Evolutionary conservation across 2,113 vertebrate species (phyloP), one percentile per base, ranked within the genome.

Genomic region (Bos indicus): DNA sequence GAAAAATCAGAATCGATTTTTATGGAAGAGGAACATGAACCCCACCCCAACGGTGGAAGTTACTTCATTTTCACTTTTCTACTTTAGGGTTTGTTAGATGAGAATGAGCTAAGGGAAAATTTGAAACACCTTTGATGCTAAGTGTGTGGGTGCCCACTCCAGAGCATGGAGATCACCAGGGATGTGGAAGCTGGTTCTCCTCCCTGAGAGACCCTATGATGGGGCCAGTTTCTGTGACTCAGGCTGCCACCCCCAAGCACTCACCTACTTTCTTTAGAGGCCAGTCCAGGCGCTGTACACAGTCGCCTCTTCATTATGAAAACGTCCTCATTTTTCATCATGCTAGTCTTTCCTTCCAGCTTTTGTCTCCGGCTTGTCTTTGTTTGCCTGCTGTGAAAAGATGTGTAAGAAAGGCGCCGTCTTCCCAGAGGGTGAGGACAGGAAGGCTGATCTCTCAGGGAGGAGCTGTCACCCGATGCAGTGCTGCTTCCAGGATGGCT

Each of bases 261-360:
- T 71, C 52, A 36, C 52, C 81, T 36, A 2, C 81, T 36, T 36
- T 36, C 81, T 83, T 7, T 0, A 43, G 71, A 23, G 80, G 80
- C 48, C 48, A n/a, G 51, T n/a, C 52, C 33, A 16, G 95, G 96
- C 96, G 30, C 62, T 33, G 17, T 52, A 60, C 86, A 91, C 92
- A 96, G 56, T 82, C 0, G 81, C 56, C 67, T 91, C 97, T 57
- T 96, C 88, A 26, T 96, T 82, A 88, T 78, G 88, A 94, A 93
- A 92, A 71, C 83, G 48, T 93, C n/a, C 97, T 97, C 98, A 97
- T 98, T 98, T 98, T 98, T 98, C 98, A 98, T 95, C 84, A 36
- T 1, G 80, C 59, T 56, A 30, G n/a, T 84, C 88, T 89, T 91
- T 89, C 64, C 94, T 96, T 74, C 89, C 54, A 97, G 97, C 97